Evolutionary conservation across 2,888 invertebrate species (phyloP).

Genomic region (Hirudinaria manillensis): DNA sequence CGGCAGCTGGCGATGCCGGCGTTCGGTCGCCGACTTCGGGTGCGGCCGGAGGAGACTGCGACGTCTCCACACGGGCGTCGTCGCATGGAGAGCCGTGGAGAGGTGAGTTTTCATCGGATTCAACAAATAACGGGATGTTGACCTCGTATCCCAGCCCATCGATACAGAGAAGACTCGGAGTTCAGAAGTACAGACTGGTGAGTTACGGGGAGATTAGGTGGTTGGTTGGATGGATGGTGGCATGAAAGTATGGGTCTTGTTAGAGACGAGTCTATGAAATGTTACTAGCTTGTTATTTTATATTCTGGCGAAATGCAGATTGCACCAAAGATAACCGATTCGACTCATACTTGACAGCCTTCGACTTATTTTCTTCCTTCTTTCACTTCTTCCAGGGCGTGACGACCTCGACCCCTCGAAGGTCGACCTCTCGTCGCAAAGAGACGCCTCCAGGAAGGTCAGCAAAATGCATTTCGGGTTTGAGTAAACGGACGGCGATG

Average conservation of each 20-base stretch:
- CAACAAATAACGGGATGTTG: constrained; percentile 73
- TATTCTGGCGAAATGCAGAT: too few species aligned
- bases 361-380: not conserved
- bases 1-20: not conserved
- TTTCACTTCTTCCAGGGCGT: constrained; percentile 9
- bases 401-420: not conserved
- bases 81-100: not conserved
- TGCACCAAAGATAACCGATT: too few species aligned
- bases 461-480: too few species aligned
- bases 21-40: not conserved
- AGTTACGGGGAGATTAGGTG: too few species aligned
- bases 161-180: constrained; percentile 28
- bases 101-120: not conserved
- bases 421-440: not conserved
- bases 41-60: not conserved
- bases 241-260: too few species aligned
- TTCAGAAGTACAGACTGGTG: constrained; percentile 31
- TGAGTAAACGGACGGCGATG: too few species aligned
- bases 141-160: constrained; percentile 60
- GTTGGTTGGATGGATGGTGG: too few species aligned
- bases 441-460: not conserved
- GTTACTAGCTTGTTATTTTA: too few species aligned
- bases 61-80: not conserved
- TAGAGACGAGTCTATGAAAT: too few species aligned
- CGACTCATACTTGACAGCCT: too few species aligned